A percentile compares a stretch with the other conserved stretches of the same genome.
phyloP scores from a whole-genome alignment of 2,797 vertebrate genomes.

The Ptychadena robeensis region DNA sequence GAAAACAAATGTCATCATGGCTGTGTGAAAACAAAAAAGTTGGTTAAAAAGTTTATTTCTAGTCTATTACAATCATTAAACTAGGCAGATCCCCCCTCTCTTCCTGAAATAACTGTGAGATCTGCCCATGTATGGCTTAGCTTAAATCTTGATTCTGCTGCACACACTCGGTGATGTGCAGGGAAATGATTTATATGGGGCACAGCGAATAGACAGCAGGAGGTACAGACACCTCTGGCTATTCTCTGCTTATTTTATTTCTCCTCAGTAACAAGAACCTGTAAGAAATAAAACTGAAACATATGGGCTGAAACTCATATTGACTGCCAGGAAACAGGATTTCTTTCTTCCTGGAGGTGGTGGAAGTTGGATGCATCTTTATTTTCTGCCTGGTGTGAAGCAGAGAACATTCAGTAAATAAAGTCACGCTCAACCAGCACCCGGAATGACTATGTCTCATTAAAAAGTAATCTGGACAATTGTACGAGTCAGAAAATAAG shows the following conservation, averaged over 20 bases:
- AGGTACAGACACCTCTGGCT: constrained; percentile 28
- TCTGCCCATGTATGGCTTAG: not conserved
- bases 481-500: constrained; percentile 40
- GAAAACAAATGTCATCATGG: not conserved
- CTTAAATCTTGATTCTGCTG: constrained; percentile 6
- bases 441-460: constrained; percentile 49
- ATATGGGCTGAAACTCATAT: constrained; percentile 54
- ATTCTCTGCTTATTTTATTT: constrained; percentile 49
- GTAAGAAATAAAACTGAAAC: constrained; percentile 55
- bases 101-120: not conserved
- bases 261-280: constrained; percentile 50
- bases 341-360: constrained; percentile 54
- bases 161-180: not conserved
- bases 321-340: constrained; percentile 57
- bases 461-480: constrained; percentile 57
- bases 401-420: constrained; percentile 58
- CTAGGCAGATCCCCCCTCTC: not conserved
- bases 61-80: not conserved
- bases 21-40: not conserved
- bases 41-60: not conserved
- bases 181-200: constrained; percentile 26
- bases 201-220: constrained; percentile 33
- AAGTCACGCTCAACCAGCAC: constrained; percentile 46
- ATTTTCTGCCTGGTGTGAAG: constrained; percentile 55
- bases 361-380: constrained; percentile 56